Percentiles rank a stretch among this genome's conserved stretches.
Evolutionary conservation across 2,888 invertebrate species (phyloP).

Genomic region (Pteria penguin): DNA sequence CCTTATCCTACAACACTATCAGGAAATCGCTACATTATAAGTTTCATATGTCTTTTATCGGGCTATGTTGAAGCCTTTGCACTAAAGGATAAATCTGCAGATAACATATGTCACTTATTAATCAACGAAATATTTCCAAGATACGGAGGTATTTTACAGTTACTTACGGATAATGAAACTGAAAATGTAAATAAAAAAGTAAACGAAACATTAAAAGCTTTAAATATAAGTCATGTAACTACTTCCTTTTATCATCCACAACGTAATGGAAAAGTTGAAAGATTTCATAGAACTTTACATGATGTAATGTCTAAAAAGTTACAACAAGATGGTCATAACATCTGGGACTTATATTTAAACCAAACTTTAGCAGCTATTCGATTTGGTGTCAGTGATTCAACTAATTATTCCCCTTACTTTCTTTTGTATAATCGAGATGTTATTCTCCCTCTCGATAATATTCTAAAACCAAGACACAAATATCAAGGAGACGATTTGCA

Average conservation of each 20-base stretch:
- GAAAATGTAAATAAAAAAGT: slow-evolving; percentile 22
- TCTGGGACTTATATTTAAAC: slow-evolving; percentile 45
- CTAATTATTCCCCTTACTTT: slow-evolving; percentile 36
- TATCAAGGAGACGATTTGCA: no score
- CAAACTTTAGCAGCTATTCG: slow-evolving; percentile 44
- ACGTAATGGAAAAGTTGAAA: slow-evolving; percentile 28
- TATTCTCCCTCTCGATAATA: slow-evolving; percentile 41
- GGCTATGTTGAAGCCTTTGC: slow-evolving; percentile 37
- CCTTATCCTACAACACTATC: slow-evolving; percentile 40
- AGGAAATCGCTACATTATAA: slow-evolving; percentile 31
- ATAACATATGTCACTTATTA: slow-evolving; percentile 31
- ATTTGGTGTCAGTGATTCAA: slow-evolving; percentile 27
- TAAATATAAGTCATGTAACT: slow-evolving; percentile 43
- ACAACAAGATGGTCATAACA: slow-evolving; percentile 14
- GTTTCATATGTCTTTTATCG: slow-evolving; percentile 18
- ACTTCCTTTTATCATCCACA: slow-evolving; percentile 34
- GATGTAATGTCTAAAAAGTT: slow-evolving; percentile 29
- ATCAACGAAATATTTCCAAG: slow-evolving; percentile 28
- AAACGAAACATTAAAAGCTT: slow-evolving; percentile 24
- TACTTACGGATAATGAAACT: slow-evolving; percentile 40
- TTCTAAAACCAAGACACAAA: slow-evolving; percentile 34
- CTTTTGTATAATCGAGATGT: slow-evolving; percentile 44
- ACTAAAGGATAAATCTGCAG: slow-evolving; percentile 38
- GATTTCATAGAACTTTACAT: slow-evolving; percentile 18
- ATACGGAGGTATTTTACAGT: slow-evolving; percentile 29